Evolutionary conservation across 1,140 invertebrate genomes (phyloP), one percentile per base, ranked within the genome.

Genomic region (Arctopsyche grandis): DNA sequence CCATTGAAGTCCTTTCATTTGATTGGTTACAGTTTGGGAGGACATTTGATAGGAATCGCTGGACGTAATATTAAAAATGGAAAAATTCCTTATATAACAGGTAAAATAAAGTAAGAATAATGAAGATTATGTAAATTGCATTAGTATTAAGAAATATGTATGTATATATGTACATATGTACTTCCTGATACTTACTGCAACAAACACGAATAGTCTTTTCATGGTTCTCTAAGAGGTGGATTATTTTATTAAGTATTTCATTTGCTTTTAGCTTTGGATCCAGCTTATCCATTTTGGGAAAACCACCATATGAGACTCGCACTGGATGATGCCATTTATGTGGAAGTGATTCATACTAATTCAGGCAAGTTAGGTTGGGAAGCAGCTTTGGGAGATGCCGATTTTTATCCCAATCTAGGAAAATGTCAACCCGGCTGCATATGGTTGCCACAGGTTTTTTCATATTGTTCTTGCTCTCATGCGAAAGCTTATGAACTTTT

Each of bases 341-440:
- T 93, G 0, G 90, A 93, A 84, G 88, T 91, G 0, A 88, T 94
- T 76, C 93, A 94, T 82, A 92, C 93, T 0, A 89, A 91, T 82
- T 89, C 86, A 19, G 89, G 89, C 38, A 77, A 85, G 88, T 85
- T 60, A 88, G 89, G 94, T 14, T 87, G 89, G 78, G 82, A 81
- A 69, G 86, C 86, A 0, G 84, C 87, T 0, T 79, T 90, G 63
- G 91, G 91, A 9, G 86, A 91, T 83, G 89, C 86, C 21, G 92
- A 93, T 83, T 93, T 91, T 83, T 92, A 89, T 84, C 89, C 90
- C 10, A 92, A 92, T 9, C 9, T 83, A 85, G 66, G 83, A 21
- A 4, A 38, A 38, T 38, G 29, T 38, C 29, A 38, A 38, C 29
- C 29, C n/a, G n/a, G n/a, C n/a, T n/a, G n/a, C n/a, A n/a, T n/a